A percentile compares a stretch with the other conserved stretches of the same genome.
Conservation (phyloP, 92 coral and sea anemone species). For the Parazoanthus atlanticus region DNA sequence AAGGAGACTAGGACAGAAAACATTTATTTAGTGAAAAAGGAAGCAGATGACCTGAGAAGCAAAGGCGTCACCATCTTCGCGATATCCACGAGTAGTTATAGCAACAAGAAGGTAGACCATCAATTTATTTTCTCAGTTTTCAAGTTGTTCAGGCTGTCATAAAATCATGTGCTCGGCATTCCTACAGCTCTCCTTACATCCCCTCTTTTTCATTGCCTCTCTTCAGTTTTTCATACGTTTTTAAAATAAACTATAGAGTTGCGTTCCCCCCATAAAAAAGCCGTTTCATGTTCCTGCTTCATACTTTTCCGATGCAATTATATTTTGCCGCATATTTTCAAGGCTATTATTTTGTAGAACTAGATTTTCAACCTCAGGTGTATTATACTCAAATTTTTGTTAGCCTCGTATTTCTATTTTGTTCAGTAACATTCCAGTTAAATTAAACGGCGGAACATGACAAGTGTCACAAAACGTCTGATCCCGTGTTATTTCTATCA, state of each 20-base stretch:
- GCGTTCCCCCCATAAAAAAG: background rate
- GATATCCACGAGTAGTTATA: background rate
- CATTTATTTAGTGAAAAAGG: background rate
- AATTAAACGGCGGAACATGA: too few relatives aligned
- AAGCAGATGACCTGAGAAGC: constrained; percentile 15
- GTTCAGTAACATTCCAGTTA: too few relatives aligned
- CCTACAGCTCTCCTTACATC: background rate
- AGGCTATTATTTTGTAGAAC: background rate
- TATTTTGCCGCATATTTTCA: background rate
- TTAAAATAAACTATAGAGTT: too few relatives aligned
- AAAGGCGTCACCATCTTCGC: constrained; percentile 17
- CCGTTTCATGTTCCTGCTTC: background rate
- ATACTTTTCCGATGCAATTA: background rate
- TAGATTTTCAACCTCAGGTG: background rate
- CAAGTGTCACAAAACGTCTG: background rate
- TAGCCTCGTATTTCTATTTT: background rate
- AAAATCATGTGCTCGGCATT: background rate
- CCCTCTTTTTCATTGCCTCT: too few relatives aligned
- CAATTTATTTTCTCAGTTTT: background rate
- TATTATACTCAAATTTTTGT: background rate
- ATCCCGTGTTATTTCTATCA: background rate
- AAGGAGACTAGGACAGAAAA: background rate
- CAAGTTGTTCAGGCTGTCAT: background rate
- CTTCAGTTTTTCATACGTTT: too few relatives aligned
- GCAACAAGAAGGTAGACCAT: background rate